Evolutionary conservation across 2,888 invertebrate genomes (phyloP), one percentile per base, ranked within the genome.

Genomic region (Drosophila mercatorum): DNA sequence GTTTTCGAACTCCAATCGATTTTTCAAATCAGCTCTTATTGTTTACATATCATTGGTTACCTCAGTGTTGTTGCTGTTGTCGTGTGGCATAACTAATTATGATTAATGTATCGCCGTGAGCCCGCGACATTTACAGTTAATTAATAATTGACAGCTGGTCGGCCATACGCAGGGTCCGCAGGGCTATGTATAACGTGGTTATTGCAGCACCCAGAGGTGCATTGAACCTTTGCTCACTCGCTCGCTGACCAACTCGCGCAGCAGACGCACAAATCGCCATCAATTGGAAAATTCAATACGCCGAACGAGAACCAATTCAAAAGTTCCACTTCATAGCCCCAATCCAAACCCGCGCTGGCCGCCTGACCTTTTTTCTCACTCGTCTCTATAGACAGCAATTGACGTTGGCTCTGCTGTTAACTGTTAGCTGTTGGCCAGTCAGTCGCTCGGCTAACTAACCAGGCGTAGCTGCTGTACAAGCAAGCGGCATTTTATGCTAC

Each of bases 61-160:
- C 51, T 65, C 61, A 67, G 41, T 66, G 67, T 31, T 64, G 70
- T 44, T 55, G 55, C 46, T 55, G 44, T n/a, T 77, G 90, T 74
- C 81, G 80, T 83, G 81, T 89, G 88, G 83, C 89, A 86, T 85
- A 88, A 88, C 86, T 89, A 88, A 89, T 89, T 89, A 89, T 89
- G 88, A 89, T 86, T 89, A 86, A 86, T 86, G 81, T 58, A 46
- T 60, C 69, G 66, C 66, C 75, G 67, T 67, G 76, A 87, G 89
- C 84, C 77, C 77, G 55, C 77, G 84, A 87, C 84, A 89, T 83
- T 87, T 87, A 84, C 84, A 77, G 66, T 81, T 89, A 87, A 84
- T 67, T 67, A 67, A 49, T 57, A 68, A 57, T 84, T 79, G 87
- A 77, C 87, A 79, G 71, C 61, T 57, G 69, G 44, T 55, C 51